phyloP scores from a whole-genome alignment of 2,888 invertebrate species.

The Steinernema carpocapsae region DNA sequence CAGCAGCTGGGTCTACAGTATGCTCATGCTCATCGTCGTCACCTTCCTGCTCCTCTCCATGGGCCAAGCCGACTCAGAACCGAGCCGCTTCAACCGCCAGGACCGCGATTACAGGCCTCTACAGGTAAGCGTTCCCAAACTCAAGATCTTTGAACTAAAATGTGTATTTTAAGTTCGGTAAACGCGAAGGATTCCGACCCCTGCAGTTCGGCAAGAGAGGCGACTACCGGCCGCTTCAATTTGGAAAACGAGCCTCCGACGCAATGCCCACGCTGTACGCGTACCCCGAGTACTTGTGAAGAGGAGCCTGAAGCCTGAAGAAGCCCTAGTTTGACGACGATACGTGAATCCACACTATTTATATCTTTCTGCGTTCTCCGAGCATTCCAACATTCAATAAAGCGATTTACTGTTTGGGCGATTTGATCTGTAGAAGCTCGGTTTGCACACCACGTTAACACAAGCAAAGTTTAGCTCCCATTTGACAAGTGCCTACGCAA shows the following conservation, averaged over 20 bases:
- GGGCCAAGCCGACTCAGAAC: not conserved
- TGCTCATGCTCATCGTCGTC: slow-evolving; percentile 14
- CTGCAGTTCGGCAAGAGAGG: slow-evolving; percentile 53
- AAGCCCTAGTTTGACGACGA: no score
- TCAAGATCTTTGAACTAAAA: no score
- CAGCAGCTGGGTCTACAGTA: slow-evolving; percentile 27
- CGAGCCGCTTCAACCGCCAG: slow-evolving; percentile 41
- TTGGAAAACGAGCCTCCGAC: slow-evolving; percentile 45
- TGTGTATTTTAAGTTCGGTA: slow-evolving; percentile 47
- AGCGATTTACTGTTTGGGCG: not conserved
- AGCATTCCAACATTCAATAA: not conserved
- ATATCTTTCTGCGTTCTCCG: no score
- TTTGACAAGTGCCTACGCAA: no score
- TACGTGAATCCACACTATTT: no score
- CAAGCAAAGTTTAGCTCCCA: no score
- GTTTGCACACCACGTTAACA: no score
- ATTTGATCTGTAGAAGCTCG: no score
- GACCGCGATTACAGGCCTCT: slow-evolving; percentile 48
- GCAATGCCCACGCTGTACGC: slow-evolving; percentile 24
- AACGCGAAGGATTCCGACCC: slow-evolving; percentile 50
- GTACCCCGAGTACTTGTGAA: slow-evolving; percentile 24
- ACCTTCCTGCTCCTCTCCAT: slow-evolving; percentile 1
- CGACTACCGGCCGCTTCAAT: slow-evolving; percentile 49
- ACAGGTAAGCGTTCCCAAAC: no score
- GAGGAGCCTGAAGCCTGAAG: not conserved